phyloP scores from a whole-genome alignment of 2,113 vertebrate genomes.

The Delphinapterus leucas region DNA sequence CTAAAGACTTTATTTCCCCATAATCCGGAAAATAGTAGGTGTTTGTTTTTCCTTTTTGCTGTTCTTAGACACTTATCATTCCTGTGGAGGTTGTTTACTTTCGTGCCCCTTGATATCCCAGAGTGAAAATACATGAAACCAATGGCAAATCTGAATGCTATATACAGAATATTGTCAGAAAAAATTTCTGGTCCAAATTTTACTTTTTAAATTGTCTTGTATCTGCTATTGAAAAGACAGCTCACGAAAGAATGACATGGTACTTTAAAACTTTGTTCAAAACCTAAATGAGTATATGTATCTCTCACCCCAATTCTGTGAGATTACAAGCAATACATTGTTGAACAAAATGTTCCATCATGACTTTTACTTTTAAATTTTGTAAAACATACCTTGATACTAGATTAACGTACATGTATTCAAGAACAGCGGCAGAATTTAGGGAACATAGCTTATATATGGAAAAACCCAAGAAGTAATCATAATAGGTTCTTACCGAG shows the following conservation, averaged over 20 bases:
- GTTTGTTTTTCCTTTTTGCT: neutral
- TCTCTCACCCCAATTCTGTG: neutral
- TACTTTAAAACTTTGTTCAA: neutral
- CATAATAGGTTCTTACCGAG: conserved; percentile 85
- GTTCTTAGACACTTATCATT: neutral
- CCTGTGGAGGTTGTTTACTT: neutral
- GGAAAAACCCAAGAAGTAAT: neutral
- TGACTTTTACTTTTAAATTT: neutral
- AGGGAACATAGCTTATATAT: neutral
- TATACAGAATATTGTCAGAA: neutral
- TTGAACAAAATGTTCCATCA: neutral
- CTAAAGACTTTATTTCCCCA: neutral
- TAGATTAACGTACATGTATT: neutral
- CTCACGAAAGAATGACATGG: neutral
- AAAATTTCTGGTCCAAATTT: neutral
- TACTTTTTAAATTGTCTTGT: neutral
- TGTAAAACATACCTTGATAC: neutral
- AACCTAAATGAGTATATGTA: neutral
- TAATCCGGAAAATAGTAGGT: neutral
- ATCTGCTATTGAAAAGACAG: neutral
- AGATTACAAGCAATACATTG: neutral
- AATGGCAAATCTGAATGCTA: neutral
- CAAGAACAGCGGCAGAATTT: neutral
- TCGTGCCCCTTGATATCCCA: neutral
- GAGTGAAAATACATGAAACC: neutral